Evolutionary conservation across 2,797 vertebrate species (phyloP).

Genomic region (Lophotriccus pileatus): DNA sequence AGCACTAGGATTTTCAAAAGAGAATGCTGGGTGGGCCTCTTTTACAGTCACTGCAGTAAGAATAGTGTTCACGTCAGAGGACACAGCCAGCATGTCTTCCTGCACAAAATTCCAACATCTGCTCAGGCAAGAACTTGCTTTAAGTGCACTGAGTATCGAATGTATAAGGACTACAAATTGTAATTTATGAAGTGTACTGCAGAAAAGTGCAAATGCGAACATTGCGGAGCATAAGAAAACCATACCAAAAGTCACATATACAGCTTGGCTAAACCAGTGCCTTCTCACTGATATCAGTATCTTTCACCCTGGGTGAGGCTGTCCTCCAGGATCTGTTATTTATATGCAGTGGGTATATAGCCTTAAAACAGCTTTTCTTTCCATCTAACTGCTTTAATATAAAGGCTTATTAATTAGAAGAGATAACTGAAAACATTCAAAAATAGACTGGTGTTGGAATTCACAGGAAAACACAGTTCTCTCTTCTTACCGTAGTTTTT

Average conservation of each 20-base stretch:
- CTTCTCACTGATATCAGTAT: neutral
- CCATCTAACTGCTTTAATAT: neutral
- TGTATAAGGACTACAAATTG: neutral
- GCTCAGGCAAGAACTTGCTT: neutral
- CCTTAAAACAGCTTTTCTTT: conserved; percentile 3
- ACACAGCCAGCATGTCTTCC: neutral
- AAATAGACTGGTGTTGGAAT: neutral
- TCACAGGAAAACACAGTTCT: neutral
- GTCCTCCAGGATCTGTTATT: neutral
- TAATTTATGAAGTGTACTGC: neutral
- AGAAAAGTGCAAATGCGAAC: neutral
- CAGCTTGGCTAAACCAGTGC: neutral
- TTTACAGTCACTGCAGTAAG: neutral
- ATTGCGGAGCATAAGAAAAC: neutral
- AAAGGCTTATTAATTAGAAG: conserved; percentile 10
- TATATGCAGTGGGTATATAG: neutral
- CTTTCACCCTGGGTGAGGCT: neutral
- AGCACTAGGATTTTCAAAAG: neutral
- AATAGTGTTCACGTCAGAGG: fast-evolving
- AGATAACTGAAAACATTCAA: neutral
- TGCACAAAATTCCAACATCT: neutral
- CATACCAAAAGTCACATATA: neutral
- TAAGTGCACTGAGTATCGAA: neutral
- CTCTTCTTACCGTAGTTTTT: conserved; percentile 91
- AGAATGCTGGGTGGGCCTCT: neutral